These are phyloP conservation scores for Chaetodon trifascialis DNA, from an alignment of 2,113 vertebrate species.

Conservation along the genomic window DNA sequence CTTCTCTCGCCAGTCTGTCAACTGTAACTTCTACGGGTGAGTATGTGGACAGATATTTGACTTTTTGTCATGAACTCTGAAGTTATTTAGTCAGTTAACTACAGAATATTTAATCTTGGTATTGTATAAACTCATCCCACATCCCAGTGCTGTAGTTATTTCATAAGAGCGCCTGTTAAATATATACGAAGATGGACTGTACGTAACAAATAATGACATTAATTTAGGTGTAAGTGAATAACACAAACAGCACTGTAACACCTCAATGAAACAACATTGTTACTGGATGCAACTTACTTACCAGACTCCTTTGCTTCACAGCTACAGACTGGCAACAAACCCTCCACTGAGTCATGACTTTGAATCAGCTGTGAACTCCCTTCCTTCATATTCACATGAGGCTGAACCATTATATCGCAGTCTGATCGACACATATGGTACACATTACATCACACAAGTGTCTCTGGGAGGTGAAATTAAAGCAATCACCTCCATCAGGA, in stretches of 20 bases:
- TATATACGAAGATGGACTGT: no score
- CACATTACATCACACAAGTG: slow-evolving; percentile 71
- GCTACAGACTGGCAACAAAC: slow-evolving; percentile 49
- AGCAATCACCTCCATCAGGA: slow-evolving; percentile 65
- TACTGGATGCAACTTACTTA: no score
- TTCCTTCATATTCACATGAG: slow-evolving; percentile 15
- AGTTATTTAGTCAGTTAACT: background rate
- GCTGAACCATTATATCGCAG: background rate
- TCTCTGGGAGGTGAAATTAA: slow-evolving; percentile 64
- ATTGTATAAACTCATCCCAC: no score
- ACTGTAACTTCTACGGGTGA: slow-evolving; percentile 72
- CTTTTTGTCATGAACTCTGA: background rate
- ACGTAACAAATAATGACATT: no score
- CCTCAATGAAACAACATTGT: no score
- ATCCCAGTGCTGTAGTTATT: no score
- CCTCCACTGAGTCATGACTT: slow-evolving; percentile 65
- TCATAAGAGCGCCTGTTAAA: no score
- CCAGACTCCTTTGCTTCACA: slow-evolving; percentile 59
- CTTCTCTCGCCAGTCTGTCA: slow-evolving; percentile 69
- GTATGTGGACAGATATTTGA: background rate
- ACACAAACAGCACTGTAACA: no score
- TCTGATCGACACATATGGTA: slow-evolving; percentile 72
- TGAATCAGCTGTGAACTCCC: background rate
- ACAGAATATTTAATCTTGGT: no score
- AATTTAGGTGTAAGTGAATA: background rate